Conservation (phyloP, 1,140 invertebrate species). For the Danaus plexippus region DNA sequence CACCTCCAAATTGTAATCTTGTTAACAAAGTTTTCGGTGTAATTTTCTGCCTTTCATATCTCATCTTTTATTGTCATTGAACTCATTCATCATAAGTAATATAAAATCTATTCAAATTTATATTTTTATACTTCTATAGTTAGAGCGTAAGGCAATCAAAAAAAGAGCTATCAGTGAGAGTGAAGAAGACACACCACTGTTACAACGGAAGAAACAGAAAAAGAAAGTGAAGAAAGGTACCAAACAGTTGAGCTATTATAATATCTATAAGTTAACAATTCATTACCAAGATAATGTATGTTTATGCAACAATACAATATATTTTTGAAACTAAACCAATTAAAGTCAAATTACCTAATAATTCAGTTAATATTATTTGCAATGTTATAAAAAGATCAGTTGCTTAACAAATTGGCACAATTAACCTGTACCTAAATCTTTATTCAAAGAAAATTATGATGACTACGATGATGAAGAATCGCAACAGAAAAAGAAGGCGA, state of each 20-base stretch:
- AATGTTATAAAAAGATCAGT: no score
- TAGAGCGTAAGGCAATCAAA: conserved; percentile 78
- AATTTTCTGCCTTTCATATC: no score
- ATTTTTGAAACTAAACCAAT: background rate
- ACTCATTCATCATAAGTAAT: background rate
- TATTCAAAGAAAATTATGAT: conserved; percentile 64
- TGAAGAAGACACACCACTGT: conserved; percentile 61
- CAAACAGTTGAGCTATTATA: conserved; percentile 54
- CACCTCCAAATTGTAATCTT: conserved; percentile 1
- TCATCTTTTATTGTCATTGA: no score
- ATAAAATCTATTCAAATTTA: no score
- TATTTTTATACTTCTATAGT: conserved; percentile 20
- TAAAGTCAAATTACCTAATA: no score
- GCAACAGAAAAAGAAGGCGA: conserved; percentile 67
- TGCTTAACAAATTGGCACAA: no score
- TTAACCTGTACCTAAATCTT: conserved; percentile 2
- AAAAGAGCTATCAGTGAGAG: conserved; percentile 70
- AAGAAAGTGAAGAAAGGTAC: conserved; percentile 77
- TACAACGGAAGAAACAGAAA: conserved; percentile 77
- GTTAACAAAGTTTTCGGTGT: no score
- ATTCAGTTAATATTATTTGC: no score
- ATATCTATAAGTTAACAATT: background rate
- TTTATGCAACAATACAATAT: conserved; percentile 1
- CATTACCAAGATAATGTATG: conserved; percentile 4
- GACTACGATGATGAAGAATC: conserved; percentile 77